Base-by-base conservation (phyloP, 2,888 invertebrate species). In the Tetramorium bicarinatum region DNA sequence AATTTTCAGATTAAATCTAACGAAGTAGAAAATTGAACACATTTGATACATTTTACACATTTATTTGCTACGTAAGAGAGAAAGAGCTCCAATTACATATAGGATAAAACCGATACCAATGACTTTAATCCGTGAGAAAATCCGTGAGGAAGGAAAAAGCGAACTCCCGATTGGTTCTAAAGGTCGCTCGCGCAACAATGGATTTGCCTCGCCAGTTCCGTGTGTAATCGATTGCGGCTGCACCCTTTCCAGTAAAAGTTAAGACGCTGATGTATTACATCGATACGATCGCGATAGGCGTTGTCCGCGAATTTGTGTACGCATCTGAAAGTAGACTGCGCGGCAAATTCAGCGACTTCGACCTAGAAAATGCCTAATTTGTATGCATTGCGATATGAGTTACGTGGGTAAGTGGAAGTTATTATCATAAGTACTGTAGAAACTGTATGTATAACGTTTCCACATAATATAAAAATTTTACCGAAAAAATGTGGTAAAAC, bases 111-210 rank as follows among this genome's bases (percentile, higher is more conserved):
- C 74, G 21, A 47, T 47, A 38, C 56, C 25, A 59, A 47, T 59
- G 56, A 71, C 56, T 79, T 71, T 59, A 21, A 59, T 59, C 21
- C 79, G 79, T 79, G 79, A 79, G 79, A 79, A 79, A 79, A 79
- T 47, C 72, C 34, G 52, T 54, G 25, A 41, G 18, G 56, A 71
- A 72, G 47, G 62, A 59, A 79, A 79, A 74, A 38, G 77, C 52
- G 11, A 47, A 15, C 21, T 71, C 29, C 34, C 56, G 74, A 49
- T 79, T 59, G 59, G 13, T 38, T 74, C 47, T 47, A 79, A 79
- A 79, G 79, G 79, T 79, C 59, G 56, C 15, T 21, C 79, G 47
- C 38, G 74, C 47, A 79, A 79, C 38, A 79, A 79, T 79, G 74
- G 74, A 38, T 74, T 72, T 52, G 38, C 62, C 49, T 47, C 29